phyloP scores from a whole-genome alignment of 1,140 invertebrate genomes.

The Grapholita molesta region DNA sequence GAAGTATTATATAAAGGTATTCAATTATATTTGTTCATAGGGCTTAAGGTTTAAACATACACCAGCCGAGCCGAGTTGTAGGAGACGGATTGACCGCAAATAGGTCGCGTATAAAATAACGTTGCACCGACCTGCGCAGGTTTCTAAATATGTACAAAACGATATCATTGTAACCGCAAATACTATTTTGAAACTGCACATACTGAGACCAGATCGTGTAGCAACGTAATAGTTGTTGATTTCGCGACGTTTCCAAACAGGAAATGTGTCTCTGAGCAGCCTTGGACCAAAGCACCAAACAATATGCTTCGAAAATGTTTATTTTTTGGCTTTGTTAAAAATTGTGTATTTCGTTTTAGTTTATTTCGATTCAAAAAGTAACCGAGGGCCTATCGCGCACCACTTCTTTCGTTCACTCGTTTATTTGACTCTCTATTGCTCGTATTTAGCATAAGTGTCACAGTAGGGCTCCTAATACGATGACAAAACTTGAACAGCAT shows the following conservation, averaged over 20 bases:
- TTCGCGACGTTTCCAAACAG: constrained; percentile 7
- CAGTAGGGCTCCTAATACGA: too few relatives aligned
- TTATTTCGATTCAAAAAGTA: background rate
- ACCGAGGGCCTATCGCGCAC: too few relatives aligned
- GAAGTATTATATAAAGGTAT: too few relatives aligned
- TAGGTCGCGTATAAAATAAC: constrained; percentile 73
- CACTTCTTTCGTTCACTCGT: too few relatives aligned
- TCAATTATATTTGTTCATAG: background rate
- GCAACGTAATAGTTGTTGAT: constrained; percentile 1
- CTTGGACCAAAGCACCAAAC: background rate
- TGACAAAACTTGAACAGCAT: background rate
- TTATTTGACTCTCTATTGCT: too few relatives aligned
- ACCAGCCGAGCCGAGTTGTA: constrained; percentile 34
- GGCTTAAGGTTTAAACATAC: constrained; percentile 32
- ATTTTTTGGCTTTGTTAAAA: background rate
- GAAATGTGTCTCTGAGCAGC: constrained; percentile 10
- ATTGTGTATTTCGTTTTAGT: background rate
- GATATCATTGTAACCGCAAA: constrained; percentile 64
- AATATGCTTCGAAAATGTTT: background rate
- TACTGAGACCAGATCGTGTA: background rate
- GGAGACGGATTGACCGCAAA: constrained; percentile 62
- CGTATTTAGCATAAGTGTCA: too few relatives aligned
- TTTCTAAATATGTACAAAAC: constrained; percentile 72
- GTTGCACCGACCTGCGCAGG: constrained; percentile 57
- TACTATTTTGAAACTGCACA: constrained; percentile 52